phyloP scores from a whole-genome alignment of 2,113 vertebrate species.

The Lasiurus borealis region DNA sequence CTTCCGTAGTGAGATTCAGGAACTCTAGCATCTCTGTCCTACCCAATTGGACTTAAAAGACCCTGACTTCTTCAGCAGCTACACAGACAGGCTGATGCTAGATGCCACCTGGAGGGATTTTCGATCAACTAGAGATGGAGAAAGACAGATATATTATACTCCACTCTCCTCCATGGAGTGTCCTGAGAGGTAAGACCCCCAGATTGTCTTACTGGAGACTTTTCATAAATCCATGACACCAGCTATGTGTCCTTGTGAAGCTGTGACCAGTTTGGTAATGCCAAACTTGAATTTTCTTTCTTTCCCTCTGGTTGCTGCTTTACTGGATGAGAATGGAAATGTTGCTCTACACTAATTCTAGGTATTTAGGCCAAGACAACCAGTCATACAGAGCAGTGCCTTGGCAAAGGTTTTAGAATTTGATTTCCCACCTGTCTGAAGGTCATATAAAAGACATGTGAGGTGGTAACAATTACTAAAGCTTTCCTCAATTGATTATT shows the following conservation, averaged over 20 bases:
- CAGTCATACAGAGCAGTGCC: not conserved
- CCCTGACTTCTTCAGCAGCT: not conserved
- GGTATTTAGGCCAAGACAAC: not conserved
- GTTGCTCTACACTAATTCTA: not conserved
- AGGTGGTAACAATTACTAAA: not conserved
- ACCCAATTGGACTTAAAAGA: not conserved
- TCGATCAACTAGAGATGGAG: not conserved
- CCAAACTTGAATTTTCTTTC: not conserved
- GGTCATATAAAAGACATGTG: not conserved
- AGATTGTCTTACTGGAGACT: not conserved
- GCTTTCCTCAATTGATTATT: not conserved
- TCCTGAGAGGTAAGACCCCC: not conserved
- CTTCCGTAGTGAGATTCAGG: not conserved
- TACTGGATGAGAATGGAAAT: not conserved
- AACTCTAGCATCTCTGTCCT: not conserved
- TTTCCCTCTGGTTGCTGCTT: not conserved
- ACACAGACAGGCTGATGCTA: not conserved
- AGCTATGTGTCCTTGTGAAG: not conserved
- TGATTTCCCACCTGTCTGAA: not conserved
- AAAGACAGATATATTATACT: no score
- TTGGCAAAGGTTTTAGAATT: not conserved
- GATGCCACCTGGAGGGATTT: not conserved
- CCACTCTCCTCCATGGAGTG: not conserved
- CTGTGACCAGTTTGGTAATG: not conserved
- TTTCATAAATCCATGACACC: not conserved